Evolutionary conservation across 2,113 vertebrate genomes (phyloP).

Genomic region (Bolborhynchus lineola): DNA sequence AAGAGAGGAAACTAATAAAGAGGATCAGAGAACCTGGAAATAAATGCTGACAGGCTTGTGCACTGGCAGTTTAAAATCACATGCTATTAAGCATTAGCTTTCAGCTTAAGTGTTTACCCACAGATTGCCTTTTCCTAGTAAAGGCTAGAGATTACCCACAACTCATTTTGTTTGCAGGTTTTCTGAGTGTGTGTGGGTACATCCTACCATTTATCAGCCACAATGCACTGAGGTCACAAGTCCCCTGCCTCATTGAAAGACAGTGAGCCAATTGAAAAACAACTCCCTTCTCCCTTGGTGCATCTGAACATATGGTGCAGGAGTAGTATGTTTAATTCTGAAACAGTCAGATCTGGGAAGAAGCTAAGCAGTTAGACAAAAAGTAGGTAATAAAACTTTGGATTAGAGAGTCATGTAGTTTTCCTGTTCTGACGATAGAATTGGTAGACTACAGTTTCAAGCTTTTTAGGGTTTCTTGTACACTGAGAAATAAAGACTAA

Average conservation of each 20-base stretch:
- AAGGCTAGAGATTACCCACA: slow-evolving; percentile 33
- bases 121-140: slow-evolving; percentile 31
- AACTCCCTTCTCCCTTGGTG: neutral
- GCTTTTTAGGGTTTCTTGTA: neutral
- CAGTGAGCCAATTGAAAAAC: slow-evolving; percentile 35
- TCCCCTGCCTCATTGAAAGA: slow-evolving; percentile 37
- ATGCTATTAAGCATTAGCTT: slow-evolving; percentile 33
- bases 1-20: slow-evolving; percentile 56
- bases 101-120: slow-evolving; percentile 34
- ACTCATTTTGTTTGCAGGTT: slow-evolving; percentile 30
- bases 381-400: neutral
- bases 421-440: neutral
- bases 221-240: slow-evolving; percentile 43
- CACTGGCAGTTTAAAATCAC: slow-evolving; percentile 21
- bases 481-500: neutral
- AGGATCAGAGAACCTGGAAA: slow-evolving; percentile 56
- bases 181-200: neutral
- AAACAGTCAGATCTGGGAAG: slow-evolving; percentile 22
- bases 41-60: slow-evolving; percentile 41
- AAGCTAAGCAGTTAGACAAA: slow-evolving; percentile 21
- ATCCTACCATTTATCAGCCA: slow-evolving; percentile 34
- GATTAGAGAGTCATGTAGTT: neutral
- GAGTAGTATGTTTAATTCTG: slow-evolving; percentile 30
- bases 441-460: neutral
- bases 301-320: slow-evolving; percentile 17